Conservation (phyloP, 2,888 invertebrate species). For the Epinotia nisella region DNA sequence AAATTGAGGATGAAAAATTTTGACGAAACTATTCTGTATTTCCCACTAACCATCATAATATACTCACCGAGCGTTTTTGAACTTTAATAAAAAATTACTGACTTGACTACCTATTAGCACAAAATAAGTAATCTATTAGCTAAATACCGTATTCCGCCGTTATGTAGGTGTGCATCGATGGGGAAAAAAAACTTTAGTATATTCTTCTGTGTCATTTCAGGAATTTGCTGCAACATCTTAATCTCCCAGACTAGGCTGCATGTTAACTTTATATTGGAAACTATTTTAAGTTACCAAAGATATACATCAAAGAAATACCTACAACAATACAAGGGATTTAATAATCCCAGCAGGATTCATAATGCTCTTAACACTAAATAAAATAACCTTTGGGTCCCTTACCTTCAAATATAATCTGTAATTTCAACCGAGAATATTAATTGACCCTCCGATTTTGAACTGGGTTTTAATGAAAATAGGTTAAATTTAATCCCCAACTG, state of each 20-base stretch:
- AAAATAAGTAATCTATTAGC: no score
- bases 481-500: constrained; percentile 6
- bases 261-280: neutral
- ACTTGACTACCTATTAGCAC: no score
- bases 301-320: neutral
- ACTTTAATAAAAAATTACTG: no score
- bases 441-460: constrained; percentile 4
- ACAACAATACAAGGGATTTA: neutral
- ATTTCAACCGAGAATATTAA: constrained; percentile 22
- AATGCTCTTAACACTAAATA: neutral
- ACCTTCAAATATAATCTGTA: constrained; percentile 6
- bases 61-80: no score
- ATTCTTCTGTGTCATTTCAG: neutral
- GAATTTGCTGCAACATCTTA: neutral
- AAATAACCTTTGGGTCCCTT: constrained; percentile 8
- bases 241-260: neutral
- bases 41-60: no score
- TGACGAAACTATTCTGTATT: no score
- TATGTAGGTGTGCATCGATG: neutral
- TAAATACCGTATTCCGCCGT: no score
- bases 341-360: neutral
- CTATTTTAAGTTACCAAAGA: neutral
- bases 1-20: no score
- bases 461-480: constrained; percentile 6
- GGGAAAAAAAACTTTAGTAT: no score